Evolutionary conservation across 2,888 invertebrate genomes (phyloP).

Genomic region (Brachypalpus laphriformis): DNA sequence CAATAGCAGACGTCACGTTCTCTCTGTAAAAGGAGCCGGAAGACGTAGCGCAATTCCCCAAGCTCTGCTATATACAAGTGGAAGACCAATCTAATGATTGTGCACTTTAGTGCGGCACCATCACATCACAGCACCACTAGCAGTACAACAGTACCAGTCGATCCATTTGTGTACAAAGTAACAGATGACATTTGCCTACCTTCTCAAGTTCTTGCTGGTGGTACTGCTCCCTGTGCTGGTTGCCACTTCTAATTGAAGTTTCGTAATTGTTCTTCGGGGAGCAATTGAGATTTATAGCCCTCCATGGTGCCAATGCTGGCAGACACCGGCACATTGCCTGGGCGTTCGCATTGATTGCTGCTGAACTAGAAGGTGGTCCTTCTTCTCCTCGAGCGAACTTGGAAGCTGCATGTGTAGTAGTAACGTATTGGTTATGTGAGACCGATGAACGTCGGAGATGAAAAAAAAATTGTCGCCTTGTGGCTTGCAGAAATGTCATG

Average conservation of each 20-base stretch:
- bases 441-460: conserved; percentile 36
- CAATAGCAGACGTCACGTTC: conserved; percentile 64
- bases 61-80: conserved; percentile 8
- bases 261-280: conserved; percentile 75
- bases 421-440: conserved; percentile 46
- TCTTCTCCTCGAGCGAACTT: conserved; percentile 44
- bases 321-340: conserved; percentile 32
- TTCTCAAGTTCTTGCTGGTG: conserved; percentile 1
- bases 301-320: conserved; percentile 21
- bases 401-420: not conserved
- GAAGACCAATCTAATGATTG: conserved; percentile 56
- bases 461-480: not conserved
- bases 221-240: conserved; percentile 26
- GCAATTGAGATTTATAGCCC: conserved; percentile 75
- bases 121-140: not conserved
- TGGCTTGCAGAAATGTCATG: conserved; percentile 16
- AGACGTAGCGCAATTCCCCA: conserved; percentile 48
- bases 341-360: conserved; percentile 32
- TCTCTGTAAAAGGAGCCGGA: conserved; percentile 21
- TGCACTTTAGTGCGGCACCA: conserved; percentile 63
- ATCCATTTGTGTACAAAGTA: conserved; percentile 67
- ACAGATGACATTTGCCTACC: conserved; percentile 70
- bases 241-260: conserved; percentile 75
- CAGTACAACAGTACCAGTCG: conserved; percentile 1
- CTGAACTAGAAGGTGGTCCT: conserved; percentile 33